These are phyloP conservation scores for Tryphoninae sp. DNA, from an alignment of 2,888 invertebrate species.

Conservation along the genomic window DNA sequence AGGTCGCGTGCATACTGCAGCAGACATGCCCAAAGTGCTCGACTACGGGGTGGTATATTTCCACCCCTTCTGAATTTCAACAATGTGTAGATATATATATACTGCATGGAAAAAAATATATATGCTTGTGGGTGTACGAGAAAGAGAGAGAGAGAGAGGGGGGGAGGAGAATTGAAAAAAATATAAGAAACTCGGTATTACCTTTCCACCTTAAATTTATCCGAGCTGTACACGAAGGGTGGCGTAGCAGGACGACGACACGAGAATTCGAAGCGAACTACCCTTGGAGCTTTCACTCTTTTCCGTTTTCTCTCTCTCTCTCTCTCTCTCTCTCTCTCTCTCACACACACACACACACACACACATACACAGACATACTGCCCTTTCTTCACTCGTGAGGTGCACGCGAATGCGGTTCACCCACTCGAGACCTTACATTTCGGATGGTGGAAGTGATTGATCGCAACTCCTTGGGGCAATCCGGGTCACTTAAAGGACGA, in stretches of 20 bases:
- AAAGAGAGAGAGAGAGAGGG: slow-evolving; percentile 10
- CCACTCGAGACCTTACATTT: neutral
- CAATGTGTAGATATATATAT: slow-evolving; percentile 22
- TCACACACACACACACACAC: no score
- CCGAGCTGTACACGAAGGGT: slow-evolving; percentile 38
- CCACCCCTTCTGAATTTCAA: slow-evolving; percentile 39
- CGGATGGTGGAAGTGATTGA: neutral
- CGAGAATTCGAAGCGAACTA: slow-evolving; percentile 48
- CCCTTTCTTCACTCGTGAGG: slow-evolving; percentile 9
- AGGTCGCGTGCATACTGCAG: slow-evolving; percentile 54
- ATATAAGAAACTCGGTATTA: slow-evolving; percentile 28
- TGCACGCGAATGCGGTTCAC: neutral
- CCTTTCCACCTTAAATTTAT: slow-evolving; percentile 41
- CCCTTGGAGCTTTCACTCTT: neutral
- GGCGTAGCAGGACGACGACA: slow-evolving; percentile 50
- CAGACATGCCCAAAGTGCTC: slow-evolving; percentile 16
- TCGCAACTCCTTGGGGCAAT: neutral
- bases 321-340: neutral
- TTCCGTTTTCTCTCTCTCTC: neutral
- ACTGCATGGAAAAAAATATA: slow-evolving; percentile 11
- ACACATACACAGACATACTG: neutral
- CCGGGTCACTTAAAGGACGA: neutral
- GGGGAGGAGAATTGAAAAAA: neutral
- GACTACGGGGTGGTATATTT: slow-evolving; percentile 45
- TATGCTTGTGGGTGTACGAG: slow-evolving; percentile 6